These are phyloP conservation scores for Stenopsyche tienmushanensis DNA, from an alignment of 1,140 invertebrate genomes.

Conservation along the genomic window DNA sequence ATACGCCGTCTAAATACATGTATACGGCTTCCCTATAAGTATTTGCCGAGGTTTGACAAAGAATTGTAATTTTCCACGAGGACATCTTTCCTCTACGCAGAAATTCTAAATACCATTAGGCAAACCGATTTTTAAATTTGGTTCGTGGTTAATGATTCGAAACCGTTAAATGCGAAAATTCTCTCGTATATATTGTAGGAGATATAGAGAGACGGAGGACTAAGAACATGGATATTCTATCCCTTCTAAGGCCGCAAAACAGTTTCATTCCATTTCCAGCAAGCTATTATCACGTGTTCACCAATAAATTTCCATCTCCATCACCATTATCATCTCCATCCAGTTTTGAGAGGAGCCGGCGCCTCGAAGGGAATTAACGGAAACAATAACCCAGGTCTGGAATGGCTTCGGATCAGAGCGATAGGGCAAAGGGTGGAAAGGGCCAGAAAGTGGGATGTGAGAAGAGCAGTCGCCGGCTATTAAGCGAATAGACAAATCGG, in stretches of 20 bases:
- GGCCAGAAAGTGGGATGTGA: neutral
- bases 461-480: neutral
- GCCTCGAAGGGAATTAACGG: conserved; percentile 23
- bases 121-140: too few species aligned
- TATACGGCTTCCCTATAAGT: too few species aligned
- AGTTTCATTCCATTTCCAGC: conserved; percentile 24
- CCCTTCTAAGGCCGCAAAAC: conserved; percentile 14
- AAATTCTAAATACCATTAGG: too few species aligned
- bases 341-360: conserved; percentile 12
- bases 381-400: conserved; percentile 23
- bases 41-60: too few species aligned
- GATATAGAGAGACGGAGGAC: neutral
- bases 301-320: conserved; percentile 24
- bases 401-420: neutral
- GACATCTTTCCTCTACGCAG: too few species aligned
- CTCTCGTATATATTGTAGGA: too few species aligned
- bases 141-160: too few species aligned
- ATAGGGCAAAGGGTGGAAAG: too few species aligned
- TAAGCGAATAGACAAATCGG: conserved; percentile 19
- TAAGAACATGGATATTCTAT: neutral
- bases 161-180: too few species aligned
- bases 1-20: too few species aligned
- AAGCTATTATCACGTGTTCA: conserved; percentile 28
- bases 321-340: conserved; percentile 15
- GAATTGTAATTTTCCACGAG: too few species aligned